Percentiles rank a stretch among this genome's conserved stretches.
Evolutionary conservation across 2,113 vertebrate genomes (phyloP).

Genomic region (Tylochromis polylepis): DNA sequence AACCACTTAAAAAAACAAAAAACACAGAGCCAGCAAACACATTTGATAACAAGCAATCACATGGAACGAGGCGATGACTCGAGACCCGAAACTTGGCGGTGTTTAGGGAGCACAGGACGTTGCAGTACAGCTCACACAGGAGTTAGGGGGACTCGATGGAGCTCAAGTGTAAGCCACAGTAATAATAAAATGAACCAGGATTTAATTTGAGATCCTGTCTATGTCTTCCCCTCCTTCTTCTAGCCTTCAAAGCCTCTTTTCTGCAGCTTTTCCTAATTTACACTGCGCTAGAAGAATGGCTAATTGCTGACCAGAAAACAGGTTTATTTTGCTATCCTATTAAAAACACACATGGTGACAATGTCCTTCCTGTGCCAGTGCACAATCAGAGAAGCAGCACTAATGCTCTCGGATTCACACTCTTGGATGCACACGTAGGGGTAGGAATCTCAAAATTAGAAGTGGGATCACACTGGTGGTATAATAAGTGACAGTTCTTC

Average conservation of each 20-base stretch:
- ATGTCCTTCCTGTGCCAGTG: conserved; percentile 19
- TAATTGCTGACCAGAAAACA: conserved; percentile 63
- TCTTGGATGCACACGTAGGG: conserved; percentile 14
- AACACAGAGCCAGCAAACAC: conserved; percentile 15
- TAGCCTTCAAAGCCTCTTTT: conserved; percentile 48
- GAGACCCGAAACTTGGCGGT: background rate
- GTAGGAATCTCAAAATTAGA: conserved; percentile 56
- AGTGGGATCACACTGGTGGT: conserved; percentile 34
- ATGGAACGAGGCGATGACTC: background rate
- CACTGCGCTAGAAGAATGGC: conserved; percentile 27
- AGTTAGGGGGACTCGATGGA: background rate
- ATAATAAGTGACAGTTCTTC: conserved; percentile 35
- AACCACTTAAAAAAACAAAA: background rate
- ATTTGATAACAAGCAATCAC: conserved; percentile 7
- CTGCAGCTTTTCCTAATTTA: conserved; percentile 55
- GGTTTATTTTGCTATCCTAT: conserved; percentile 60
- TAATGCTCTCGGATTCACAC: conserved; percentile 40
- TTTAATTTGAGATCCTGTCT: conserved; percentile 41
- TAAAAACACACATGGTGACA: conserved; percentile 54
- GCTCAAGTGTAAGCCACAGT: conserved; percentile 18
- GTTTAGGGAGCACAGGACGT: background rate
- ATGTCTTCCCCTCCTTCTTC: background rate
- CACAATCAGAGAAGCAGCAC: conserved; percentile 50
- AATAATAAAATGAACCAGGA: background rate
- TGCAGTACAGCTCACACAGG: background rate